phyloP scores from a whole-genome alignment of 2,888 invertebrate species.

The Drosophila parthenogenetica region DNA sequence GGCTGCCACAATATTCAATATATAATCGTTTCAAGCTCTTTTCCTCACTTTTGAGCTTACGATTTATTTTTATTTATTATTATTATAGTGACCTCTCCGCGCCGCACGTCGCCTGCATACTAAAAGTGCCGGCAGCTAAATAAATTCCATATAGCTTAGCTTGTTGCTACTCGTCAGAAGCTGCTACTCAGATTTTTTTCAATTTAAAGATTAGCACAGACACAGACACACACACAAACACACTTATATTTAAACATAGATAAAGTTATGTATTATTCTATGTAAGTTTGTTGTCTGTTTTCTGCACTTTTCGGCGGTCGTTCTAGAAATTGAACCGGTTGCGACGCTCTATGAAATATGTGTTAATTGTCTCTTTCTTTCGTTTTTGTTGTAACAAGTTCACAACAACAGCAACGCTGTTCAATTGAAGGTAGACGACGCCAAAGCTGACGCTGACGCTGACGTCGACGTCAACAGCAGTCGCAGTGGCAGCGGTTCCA shows the following conservation, averaged over 20 bases:
- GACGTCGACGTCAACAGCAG: constrained; percentile 5
- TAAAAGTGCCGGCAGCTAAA: constrained; percentile 58
- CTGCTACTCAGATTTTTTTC: constrained; percentile 71
- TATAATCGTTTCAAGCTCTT: constrained; percentile 15
- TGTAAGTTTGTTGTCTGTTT: constrained; percentile 55
- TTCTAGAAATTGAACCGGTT: constrained; percentile 59
- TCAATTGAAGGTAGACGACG: constrained; percentile 55
- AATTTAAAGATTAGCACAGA: constrained; percentile 74
- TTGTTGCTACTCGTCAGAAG: constrained; percentile 35
- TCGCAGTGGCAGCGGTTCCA: constrained; percentile 48
- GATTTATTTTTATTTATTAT: constrained; percentile 6
- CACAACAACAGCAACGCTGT: constrained; percentile 28
- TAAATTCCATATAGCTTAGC: constrained; percentile 47
- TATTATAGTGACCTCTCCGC: constrained; percentile 43
- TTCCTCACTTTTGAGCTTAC: constrained; percentile 1
- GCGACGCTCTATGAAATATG: constrained; percentile 59
- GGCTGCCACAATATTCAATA: constrained; percentile 23
- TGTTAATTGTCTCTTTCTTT: constrained; percentile 64
- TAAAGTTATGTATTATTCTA: constrained; percentile 59
- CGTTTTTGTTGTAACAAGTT: constrained; percentile 28
- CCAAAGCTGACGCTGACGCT: constrained; percentile 24
- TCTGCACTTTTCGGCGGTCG: constrained; percentile 45
- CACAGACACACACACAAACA: constrained; percentile 20
- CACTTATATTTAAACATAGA: constrained; percentile 11
- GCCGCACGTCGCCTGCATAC: constrained; percentile 59